Evolutionary conservation across 2,888 invertebrate species (phyloP), one percentile per base, ranked within the genome.

Genomic region (Synanthedon vespiformis): DNA sequence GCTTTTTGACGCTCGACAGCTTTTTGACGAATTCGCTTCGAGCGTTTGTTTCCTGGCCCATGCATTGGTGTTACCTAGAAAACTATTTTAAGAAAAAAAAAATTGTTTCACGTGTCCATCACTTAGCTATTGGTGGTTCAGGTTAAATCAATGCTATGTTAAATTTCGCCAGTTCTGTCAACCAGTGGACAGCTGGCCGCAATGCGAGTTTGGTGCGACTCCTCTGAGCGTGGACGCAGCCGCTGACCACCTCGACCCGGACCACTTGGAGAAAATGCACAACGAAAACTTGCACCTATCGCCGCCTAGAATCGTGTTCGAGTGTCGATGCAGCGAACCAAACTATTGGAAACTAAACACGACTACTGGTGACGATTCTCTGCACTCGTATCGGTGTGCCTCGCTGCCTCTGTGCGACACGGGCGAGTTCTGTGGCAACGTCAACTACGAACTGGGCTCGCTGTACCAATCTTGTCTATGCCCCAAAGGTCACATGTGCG

Each of bases 401-500:
- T 74, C 89, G 62, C 71, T 90, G 55, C 78, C 78, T 5, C 69
- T 79, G 41, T 92, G 92, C 62, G 76, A 80, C 14, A 70, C 78
- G 0, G 77, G 79, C 0, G 90, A 92, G 41, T 89, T 89, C 61
- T 92, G 92, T 63, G 92, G 92, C 0, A 81, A 89, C 55, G 88
- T 92, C 8, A 82, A 89, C 60, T 71, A 79, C n/a, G 90, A 91
- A 59, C 67, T 89, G 8, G 89, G 87, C 55, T 89, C 91, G 6
- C 76, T 90, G 12, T 91, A 91, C 65, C 90, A 92, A 62, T 88
- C 85, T 6, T 92, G 92, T 57, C 75, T 89, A 22, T 92, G 92
- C 58, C 92, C 92, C 0, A 68, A 70, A 54, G 83, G 85, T 10
- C 89, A 91, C 61, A 80, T 90, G 34, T 92, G 92, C 62, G 80